Base-by-base conservation (phyloP, 1,140 invertebrate genomes). In the Melitaea cinxia region DNA sequence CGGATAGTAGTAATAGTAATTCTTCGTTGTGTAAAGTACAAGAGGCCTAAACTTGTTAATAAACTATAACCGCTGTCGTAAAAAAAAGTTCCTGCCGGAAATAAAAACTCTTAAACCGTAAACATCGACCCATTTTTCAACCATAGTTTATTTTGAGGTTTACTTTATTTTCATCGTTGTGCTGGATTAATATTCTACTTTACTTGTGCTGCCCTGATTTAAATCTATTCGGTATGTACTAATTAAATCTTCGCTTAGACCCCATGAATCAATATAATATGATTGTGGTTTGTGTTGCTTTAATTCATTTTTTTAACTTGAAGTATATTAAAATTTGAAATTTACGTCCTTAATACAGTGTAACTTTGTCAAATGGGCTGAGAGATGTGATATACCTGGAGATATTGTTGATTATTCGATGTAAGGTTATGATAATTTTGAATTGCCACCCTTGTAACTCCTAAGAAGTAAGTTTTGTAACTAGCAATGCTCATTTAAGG, bases 61-160 rank as follows among this genome's bases (percentile, higher is more conserved):
- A 28, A 7, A 28, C 7, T 28, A 4, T 28, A 28, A 28, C 26
- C 3, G 7, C 7, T 9, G 17, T 14, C 15, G 9, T 42, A 42
- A 42, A 42, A 42, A 19, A 42, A 19, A 42, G 12, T 6, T 9
- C 10, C 12, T 17, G 50, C 33, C 57, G 30, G 37, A 59, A 65
- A 53, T 65, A 50, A 64, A 54, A 65, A 59, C 55, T 65, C 6
- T 6, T 47, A 23, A 14, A 37, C 26, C 23, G 39, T 33, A 54
- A 59, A 35, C 42, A 37, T 50, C 56, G 64, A 66, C 64, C 56
- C 55, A 66, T 66, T 59, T 66, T 26, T 33, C 26, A 3, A 9
- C n/a, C 35, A 55, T 30, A 57, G 54, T 65, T 54, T 66, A 66
- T 66, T 66, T 66, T 54, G 50, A 59, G 64, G 21, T 54, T 54